Evolutionary conservation across 1,140 invertebrate species (phyloP).

Genomic region (Triops cancriformis): DNA sequence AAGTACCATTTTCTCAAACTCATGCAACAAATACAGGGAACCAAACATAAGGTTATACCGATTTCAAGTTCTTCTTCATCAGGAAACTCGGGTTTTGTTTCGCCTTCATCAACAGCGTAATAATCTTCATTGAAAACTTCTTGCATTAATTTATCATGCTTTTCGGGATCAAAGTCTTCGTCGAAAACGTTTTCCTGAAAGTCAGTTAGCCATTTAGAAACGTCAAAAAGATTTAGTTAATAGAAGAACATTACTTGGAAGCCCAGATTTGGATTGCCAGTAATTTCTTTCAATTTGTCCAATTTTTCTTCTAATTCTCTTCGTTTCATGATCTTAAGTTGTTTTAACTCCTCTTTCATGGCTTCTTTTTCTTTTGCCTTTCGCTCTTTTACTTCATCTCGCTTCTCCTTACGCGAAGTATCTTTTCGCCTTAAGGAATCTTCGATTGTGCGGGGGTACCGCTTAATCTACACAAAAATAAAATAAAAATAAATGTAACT

Average conservation of each 20-base stretch:
- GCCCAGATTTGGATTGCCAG: constrained; percentile 49
- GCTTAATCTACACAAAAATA: constrained; percentile 55
- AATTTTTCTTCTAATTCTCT: constrained; percentile 88
- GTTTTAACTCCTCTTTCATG: constrained; percentile 76
- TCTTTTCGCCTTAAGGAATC: constrained; percentile 72
- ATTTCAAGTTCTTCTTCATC: constrained; percentile 59
- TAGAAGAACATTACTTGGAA: constrained; percentile 21
- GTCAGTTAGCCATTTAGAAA: background rate
- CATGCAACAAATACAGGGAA: no score
- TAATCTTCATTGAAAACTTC: constrained; percentile 78
- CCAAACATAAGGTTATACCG: constrained; percentile 28
- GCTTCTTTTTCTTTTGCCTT: constrained; percentile 73
- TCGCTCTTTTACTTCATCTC: constrained; percentile 61
- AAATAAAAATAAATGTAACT: no score
- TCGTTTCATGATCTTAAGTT: constrained; percentile 74
- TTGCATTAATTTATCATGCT: constrained; percentile 79
- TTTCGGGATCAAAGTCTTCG: constrained; percentile 86
- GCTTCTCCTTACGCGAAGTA: constrained; percentile 63
- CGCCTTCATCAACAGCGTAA: constrained; percentile 58
- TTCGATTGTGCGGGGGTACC: constrained; percentile 80
- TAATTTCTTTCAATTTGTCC: constrained; percentile 76
- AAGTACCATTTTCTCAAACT: no score
- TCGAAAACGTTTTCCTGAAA: constrained; percentile 52
- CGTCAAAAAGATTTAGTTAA: background rate
- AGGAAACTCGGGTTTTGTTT: constrained; percentile 69